Percentiles rank a stretch among this genome's conserved stretches.
phyloP scores from a whole-genome alignment of 2,888 invertebrate species.

The Rotaria macrura region DNA sequence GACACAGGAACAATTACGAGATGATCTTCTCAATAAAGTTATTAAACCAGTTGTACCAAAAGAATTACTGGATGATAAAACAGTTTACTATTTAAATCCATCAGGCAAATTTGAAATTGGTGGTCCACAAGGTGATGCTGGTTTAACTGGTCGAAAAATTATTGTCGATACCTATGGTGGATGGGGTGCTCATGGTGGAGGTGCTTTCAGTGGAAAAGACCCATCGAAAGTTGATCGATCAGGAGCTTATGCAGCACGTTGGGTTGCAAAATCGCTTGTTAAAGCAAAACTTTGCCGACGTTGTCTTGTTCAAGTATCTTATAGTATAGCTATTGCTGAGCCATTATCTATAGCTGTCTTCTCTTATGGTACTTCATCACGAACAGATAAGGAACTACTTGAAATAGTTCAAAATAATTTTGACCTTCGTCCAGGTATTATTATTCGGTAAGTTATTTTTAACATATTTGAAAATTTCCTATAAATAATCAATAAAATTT shows the following conservation, averaged over 20 bases:
- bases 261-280: constrained; percentile 96
- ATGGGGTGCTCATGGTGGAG: constrained; percentile 98
- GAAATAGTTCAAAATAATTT: constrained; percentile 84
- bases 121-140: constrained; percentile 83
- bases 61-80: constrained; percentile 79
- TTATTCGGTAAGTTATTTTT: constrained; percentile 68
- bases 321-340: constrained; percentile 93
- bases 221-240: constrained; percentile 66
- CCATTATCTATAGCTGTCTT: constrained; percentile 91
- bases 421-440: constrained; percentile 87
- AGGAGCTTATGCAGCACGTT: constrained; percentile 93
- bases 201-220: constrained; percentile 97
- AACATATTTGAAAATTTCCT: background rate
- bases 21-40: constrained; percentile 78
- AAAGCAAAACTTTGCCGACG: constrained; percentile 84
- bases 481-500: no score
- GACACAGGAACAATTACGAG: constrained; percentile 67
- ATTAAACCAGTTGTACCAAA: constrained; percentile 80
- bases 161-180: constrained; percentile 99
- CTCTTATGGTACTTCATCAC: constrained; percentile 81
- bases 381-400: constrained; percentile 69
- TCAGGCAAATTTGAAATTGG: constrained; percentile 90
- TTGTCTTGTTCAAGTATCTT: constrained; percentile 90
- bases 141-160: constrained; percentile 92
- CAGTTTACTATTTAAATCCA: constrained; percentile 90